Percentiles rank a stretch among this genome's conserved stretches.
These are phyloP conservation scores for Mus musculus DNA, from an alignment of 2,113 vertebrate species.

Conservation along the genomic window GRCm39 chr6:48723001-48723500, in stretches of 20 bases:
- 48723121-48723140: neutral
- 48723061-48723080: neutral
- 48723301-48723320: neutral
- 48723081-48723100: neutral
- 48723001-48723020: neutral
- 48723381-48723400: accelerated
- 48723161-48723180: neutral
- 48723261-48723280: neutral
- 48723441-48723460: neutral
- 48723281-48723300: neutral
- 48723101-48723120: neutral
- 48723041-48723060: neutral
- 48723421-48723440: neutral
- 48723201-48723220: neutral
- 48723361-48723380: neutral
- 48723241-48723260: neutral
- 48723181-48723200: neutral
- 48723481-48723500: accelerated
- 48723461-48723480: accelerated
- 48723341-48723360: neutral
- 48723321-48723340: neutral
- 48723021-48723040: neutral
- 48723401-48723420: too few species aligned
- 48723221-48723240: neutral
- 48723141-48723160: neutral